Evolutionary conservation across 2,113 vertebrate species (phyloP), one percentile per base, ranked within the genome.

Genomic region (Neolamprologus modestus): DNA sequence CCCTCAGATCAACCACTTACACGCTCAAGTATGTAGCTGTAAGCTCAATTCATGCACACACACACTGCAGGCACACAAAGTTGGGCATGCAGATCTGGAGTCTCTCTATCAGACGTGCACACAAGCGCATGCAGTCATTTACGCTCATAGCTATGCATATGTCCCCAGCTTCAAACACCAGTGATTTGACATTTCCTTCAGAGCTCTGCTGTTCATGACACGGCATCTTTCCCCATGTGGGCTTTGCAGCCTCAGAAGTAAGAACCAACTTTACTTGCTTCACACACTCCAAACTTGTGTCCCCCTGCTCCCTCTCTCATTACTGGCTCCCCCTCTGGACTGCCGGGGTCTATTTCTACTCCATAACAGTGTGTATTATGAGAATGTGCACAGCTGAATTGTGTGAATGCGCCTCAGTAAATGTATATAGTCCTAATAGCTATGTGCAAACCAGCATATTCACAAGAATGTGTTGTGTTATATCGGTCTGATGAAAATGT

Each of bases 261-360:
- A 81, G 81, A 92, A 86, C 66, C 87, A 93, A 91, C 91, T 92
- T 93, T 92, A 81, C 42, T 84, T 76, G 68, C 84, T 92, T 91
- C 90, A 91, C 88, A 92, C 85, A 91, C 88, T 88, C 71, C 82
- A 91, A 90, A 92, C 90, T 93, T 91, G 73, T 91, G 89, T 94
- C 84, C 91, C 91, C 47, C 24, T 81, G 54, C 91, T 88, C 85
- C 81, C 8, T 76, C 84, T 88, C 89, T 95, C 90, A 94, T 95
- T 93, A 94, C 82, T 35, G 21, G 76, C 55, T 89, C 83, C 89
- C 92, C 91, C 87, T 88, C 57, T 85, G 87, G 92, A 93, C 86
- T 11, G 94, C 94, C 91, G 33, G 85, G 91, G 95, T 90, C 78
- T 88, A 92, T 83, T 90, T 66, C 66, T 78, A 35, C 59, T 66